These are phyloP conservation scores for Remorina albescens DNA, from an alignment of 2,797 vertebrate genomes.

Conservation along the genomic window DNA sequence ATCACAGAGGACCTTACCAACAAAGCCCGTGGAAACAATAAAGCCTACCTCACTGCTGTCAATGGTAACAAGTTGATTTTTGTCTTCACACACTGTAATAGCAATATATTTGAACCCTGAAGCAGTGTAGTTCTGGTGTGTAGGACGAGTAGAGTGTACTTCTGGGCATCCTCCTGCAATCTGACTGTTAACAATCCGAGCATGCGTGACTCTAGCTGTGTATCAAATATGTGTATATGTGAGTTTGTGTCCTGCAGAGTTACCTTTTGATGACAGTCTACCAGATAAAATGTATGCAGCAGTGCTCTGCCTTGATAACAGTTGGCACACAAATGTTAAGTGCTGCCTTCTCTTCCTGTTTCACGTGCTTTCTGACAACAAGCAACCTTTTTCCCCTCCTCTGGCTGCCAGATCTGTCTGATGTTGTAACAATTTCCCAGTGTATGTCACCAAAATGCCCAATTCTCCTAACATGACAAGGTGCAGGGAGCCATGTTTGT, in stretches of 20 bases:
- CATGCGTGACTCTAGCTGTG: neutral
- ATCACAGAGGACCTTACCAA: conserved; percentile 96
- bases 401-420: conserved; percentile 33
- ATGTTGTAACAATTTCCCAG: conserved; percentile 35
- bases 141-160: neutral
- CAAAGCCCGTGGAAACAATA: conserved; percentile 94
- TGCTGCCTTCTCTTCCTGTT: conserved; percentile 35
- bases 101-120: neutral
- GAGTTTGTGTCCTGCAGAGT: neutral
- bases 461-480: neutral
- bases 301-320: conserved; percentile 16
- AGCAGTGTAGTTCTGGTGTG: neutral
- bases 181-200: neutral
- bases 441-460: conserved; percentile 12
- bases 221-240: neutral
- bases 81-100: neutral
- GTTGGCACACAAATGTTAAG: conserved; percentile 22
- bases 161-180: neutral
- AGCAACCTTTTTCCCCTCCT: conserved; percentile 8
- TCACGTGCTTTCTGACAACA: conserved; percentile 8
- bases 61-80: conserved; percentile 85
- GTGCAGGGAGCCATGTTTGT: neutral
- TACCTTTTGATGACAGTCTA: neutral
- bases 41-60: conserved; percentile 92
- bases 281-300: neutral